phyloP scores from a whole-genome alignment of 35 echinoderm and acorn worm genomes.

The Chiridota heheva region DNA sequence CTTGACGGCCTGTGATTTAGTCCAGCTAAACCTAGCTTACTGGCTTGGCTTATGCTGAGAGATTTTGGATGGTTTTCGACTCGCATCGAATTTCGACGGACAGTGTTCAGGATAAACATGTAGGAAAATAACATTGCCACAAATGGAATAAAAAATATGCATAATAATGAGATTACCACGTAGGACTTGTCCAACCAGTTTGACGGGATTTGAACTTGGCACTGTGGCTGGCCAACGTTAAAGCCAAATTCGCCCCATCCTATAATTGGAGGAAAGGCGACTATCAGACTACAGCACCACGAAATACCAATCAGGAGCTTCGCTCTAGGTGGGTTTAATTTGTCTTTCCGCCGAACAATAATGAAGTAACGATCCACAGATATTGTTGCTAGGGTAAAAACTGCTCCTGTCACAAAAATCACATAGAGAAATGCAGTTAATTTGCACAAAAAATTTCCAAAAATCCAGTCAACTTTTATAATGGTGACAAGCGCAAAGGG shows the following conservation, averaged over 20 bases:
- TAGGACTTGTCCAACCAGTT: constrained; percentile 49
- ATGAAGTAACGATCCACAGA: constrained; percentile 96
- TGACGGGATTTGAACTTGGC: constrained; percentile 35
- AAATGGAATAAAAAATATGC: constrained; percentile 80
- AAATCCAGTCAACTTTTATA: constrained; percentile 49
- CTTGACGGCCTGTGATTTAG: constrained; percentile 69
- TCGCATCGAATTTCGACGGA: constrained; percentile 78
- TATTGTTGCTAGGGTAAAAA: constrained; percentile 89
- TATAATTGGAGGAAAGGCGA: constrained; percentile 76
- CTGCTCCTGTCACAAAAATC: constrained; percentile 79
- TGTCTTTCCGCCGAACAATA: constrained; percentile 93
- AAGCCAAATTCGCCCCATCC: constrained; percentile 51
- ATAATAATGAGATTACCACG: constrained; percentile 48
- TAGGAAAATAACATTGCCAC: constrained; percentile 86
- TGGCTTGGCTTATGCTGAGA: constrained; percentile 95
- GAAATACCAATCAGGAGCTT: constrained; percentile 83
- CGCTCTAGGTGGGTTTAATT: constrained; percentile 79
- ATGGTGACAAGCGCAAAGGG: constrained; percentile 80
- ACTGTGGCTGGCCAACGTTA: constrained; percentile 60
- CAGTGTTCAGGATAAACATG: constrained; percentile 92
- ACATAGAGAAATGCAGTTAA: constrained; percentile 83
- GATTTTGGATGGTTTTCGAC: constrained; percentile 94
- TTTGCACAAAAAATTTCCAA: constrained; percentile 56
- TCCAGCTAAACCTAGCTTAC: constrained; percentile 79
- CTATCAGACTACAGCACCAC: constrained; percentile 78